Conservation (phyloP, 2,113 vertebrate genomes). For the Peromyscus maniculatus region DNA sequence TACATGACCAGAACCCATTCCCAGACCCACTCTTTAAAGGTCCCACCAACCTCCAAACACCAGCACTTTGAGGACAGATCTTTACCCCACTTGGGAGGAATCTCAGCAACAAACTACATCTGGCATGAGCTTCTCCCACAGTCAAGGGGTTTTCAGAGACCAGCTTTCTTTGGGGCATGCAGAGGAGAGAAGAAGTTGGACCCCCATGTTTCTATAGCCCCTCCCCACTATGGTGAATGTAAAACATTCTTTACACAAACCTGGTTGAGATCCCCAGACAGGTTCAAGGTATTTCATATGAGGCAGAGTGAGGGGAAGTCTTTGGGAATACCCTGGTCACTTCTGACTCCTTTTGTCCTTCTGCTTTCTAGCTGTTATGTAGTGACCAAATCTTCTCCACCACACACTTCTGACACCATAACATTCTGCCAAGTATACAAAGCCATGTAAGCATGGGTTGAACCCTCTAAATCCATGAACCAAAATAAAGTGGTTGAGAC, state of each 20-base stretch:
- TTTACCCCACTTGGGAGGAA: not conserved
- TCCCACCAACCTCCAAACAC: not conserved
- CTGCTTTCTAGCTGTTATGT: not conserved
- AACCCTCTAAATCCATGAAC: not conserved
- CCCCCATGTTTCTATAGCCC: too few species aligned
- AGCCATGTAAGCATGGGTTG: not conserved
- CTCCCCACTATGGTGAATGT: not conserved
- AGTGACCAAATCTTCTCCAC: not conserved
- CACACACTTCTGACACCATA: not conserved
- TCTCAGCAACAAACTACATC: not conserved
- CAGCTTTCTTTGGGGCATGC: not conserved
- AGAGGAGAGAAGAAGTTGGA: not conserved
- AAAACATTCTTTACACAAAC: not conserved
- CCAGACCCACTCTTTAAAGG: not conserved
- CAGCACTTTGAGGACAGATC: too few species aligned
- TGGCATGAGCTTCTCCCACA: not conserved
- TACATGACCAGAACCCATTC: not conserved
- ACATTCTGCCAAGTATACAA: too few species aligned
- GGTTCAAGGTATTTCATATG: not conserved
- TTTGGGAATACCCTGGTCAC: not conserved
- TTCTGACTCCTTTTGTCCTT: not conserved
- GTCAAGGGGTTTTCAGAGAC: not conserved
- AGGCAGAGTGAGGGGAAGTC: not conserved
- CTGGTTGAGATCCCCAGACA: not conserved
- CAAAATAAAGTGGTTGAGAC: not conserved